A percentile compares a stretch with the other conserved stretches of the same genome.
Evolutionary conservation across 2,113 vertebrate species (phyloP).

Genomic region (Chloebia gouldiae): DNA sequence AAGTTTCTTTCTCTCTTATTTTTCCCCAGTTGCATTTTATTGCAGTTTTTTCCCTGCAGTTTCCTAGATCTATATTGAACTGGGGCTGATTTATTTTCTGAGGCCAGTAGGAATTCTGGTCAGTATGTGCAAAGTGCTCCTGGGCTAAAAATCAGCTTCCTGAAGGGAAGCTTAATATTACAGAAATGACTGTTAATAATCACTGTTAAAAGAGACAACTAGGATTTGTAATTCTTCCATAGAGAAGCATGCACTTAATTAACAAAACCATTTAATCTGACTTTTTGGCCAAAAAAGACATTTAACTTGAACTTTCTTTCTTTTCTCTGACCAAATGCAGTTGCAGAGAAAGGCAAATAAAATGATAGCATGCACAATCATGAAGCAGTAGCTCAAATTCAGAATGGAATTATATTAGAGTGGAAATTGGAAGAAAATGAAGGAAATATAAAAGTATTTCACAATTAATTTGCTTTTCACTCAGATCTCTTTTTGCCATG

Average conservation of each 20-base stretch:
- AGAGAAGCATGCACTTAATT: neutral
- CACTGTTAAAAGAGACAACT: neutral
- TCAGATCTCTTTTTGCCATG: neutral
- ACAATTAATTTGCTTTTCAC: neutral
- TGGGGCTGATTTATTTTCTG: neutral
- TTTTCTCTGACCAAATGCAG: neutral
- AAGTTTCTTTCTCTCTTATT: slow-evolving; percentile 15
- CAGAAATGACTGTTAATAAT: neutral
- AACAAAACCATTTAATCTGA: neutral
- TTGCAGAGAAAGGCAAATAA: neutral
- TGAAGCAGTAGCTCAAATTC: neutral
- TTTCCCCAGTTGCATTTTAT: slow-evolving; percentile 21
- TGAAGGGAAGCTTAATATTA: neutral
- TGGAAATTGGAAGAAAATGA: neutral
- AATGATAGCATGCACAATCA: neutral
- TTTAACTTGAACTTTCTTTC: neutral
- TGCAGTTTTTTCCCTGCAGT: neutral
- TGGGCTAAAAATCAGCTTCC: neutral
- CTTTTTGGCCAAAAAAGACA: neutral
- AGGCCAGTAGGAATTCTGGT: neutral
- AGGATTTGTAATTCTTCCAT: slow-evolving; percentile 17
- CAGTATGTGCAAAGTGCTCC: neutral
- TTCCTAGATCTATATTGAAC: slow-evolving; percentile 4
- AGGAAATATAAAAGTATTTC: neutral
- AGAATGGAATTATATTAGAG: neutral